phyloP scores from a whole-genome alignment of 1,140 invertebrate species.

The Oreohelix idahoensis region DNA sequence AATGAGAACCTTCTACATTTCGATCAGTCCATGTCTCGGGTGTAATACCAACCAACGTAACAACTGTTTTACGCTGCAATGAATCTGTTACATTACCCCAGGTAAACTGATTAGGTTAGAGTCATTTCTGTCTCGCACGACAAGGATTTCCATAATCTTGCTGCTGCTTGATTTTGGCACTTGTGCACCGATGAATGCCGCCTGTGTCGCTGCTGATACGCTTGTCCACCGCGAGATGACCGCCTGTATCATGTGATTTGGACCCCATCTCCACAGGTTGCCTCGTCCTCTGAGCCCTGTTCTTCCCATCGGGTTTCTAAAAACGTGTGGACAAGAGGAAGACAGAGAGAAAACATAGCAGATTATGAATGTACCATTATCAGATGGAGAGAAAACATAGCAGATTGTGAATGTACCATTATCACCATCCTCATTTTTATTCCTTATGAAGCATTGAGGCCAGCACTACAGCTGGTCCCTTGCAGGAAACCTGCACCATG shows the following conservation, averaged over 20 bases:
- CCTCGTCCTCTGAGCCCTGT: conserved; percentile 74
- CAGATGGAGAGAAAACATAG: too few relatives aligned
- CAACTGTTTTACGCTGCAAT: too few relatives aligned
- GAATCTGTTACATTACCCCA: conserved; percentile 70
- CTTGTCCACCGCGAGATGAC: conserved; percentile 71
- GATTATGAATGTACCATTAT: too few relatives aligned
- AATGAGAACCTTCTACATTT: too few relatives aligned
- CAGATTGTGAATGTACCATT: too few relatives aligned
- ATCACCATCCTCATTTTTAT: too few relatives aligned
- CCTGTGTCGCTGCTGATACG: background rate
- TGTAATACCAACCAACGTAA: too few relatives aligned
- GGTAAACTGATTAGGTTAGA: conserved; percentile 89
- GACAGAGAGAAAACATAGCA: too few relatives aligned
- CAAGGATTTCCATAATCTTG: conserved; percentile 85
- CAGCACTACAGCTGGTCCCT: too few relatives aligned
- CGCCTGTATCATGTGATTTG: conserved; percentile 73
- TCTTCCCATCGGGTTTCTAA: conserved; percentile 73
- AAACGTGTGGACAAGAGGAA: background rate
- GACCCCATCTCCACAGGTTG: conserved; percentile 73
- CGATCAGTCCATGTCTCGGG: too few relatives aligned
- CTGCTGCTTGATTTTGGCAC: background rate
- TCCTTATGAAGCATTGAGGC: too few relatives aligned
- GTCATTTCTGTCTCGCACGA: conserved; percentile 85
- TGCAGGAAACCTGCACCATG: too few relatives aligned
- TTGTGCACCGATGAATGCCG: background rate